Base-by-base conservation (phyloP, 2,797 vertebrate genomes). In the Ciconia nigra region DNA sequence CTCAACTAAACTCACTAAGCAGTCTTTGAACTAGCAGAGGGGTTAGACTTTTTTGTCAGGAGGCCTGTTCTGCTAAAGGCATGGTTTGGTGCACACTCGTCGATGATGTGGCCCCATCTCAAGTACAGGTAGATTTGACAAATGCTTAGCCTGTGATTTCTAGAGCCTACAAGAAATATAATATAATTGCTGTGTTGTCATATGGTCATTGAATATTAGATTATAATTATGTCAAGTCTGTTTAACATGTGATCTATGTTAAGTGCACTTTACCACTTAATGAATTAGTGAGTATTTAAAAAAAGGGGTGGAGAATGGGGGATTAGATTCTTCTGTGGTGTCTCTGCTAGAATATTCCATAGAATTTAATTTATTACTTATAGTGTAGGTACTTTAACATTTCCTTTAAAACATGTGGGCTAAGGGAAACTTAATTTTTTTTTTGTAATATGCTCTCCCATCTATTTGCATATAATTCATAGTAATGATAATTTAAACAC, bases 301-400 rank as follows among this genome's bases (percentile, higher is more conserved):
- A 69, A 67, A n/a, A 20, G 5, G 13, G 9, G 14, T 39, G 8
- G 2, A n/a, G 9, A 6, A 46, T 0, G 4, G 8, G 6, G 8
- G 9, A 33, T 83, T 44, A 73, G 13, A 13, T 47, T 89, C 4
- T 24, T 84, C 33, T 73, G 90, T 79, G 11, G 5, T 49, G 1
- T 82, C 35, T 88, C 28, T 87, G 11, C 49, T 90, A 77, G 26
- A 89, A 41, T 54, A 63, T 71, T 65, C 41, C 3, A 29, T 80
- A 70, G 7, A 72, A 86, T 42, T 93, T 35, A 21, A 65, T 76
- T 80, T 70, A 24, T 55, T 89, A 13, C 11, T 35, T 85, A 15
- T 2, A 37, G 15, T 37, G 8, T 47, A 81, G 20, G 10, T 82
- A 35, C 22, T 87, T 77, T 9, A 92, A 61, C 3, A 9, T 29